phyloP scores from a whole-genome alignment of 1,140 invertebrate genomes.

The Calephelis nemesis region DNA sequence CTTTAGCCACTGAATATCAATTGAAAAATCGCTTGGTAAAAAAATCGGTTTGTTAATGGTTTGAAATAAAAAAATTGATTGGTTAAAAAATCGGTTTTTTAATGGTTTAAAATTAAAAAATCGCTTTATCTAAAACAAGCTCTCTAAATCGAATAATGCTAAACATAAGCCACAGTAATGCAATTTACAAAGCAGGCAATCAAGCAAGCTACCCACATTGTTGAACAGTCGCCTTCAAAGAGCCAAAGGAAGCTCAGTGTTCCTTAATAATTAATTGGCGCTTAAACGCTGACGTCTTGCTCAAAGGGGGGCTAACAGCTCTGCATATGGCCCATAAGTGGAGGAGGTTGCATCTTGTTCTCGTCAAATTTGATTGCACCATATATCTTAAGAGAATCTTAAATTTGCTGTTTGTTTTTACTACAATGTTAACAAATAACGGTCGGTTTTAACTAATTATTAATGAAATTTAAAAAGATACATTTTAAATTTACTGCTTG shows the following conservation, averaged over 20 bases:
- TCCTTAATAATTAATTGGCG: conserved; percentile 75
- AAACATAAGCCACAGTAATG: conserved; percentile 56
- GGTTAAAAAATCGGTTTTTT: no score
- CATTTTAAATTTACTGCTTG: no score
- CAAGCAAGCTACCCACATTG: conserved; percentile 65
- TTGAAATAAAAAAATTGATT: no score
- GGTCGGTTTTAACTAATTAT: no score
- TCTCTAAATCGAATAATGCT: conserved; percentile 29
- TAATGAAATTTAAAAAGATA: no score
- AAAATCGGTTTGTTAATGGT: no score
- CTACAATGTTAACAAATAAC: neutral
- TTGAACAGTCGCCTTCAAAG: conserved; percentile 69
- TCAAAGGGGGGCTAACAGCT: conserved; percentile 53
- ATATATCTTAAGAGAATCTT: conserved; percentile 5
- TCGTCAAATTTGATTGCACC: conserved; percentile 16
- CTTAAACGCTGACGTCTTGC: conserved; percentile 73
- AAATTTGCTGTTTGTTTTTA: conserved; percentile 5
- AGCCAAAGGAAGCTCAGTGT: conserved; percentile 60
- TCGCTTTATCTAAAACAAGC: neutral
- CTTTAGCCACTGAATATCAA: no score
- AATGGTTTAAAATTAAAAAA: no score
- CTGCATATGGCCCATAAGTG: conserved; percentile 50
- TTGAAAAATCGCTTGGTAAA: no score
- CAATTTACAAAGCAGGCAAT: conserved; percentile 72
- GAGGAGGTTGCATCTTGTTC: conserved; percentile 19